phyloP scores from a whole-genome alignment of 2,797 vertebrate genomes.

The Gallirallus australis region DNA sequence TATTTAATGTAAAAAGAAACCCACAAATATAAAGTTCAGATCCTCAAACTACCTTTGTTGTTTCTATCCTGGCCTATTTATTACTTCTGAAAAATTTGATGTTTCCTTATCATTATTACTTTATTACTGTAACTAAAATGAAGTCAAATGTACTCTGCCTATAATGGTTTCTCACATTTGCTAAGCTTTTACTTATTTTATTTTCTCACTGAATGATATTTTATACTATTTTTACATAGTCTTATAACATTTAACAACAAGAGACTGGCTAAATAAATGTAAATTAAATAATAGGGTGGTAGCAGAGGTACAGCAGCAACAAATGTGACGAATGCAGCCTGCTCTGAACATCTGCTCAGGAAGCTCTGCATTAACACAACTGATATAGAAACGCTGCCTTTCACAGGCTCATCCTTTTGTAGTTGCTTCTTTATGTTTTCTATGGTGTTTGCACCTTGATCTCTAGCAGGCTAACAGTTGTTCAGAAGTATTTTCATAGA shows the following conservation, averaged over 20 bases:
- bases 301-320: neutral
- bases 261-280: neutral
- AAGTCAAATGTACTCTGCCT: neutral
- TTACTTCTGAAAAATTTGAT: neutral
- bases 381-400: neutral
- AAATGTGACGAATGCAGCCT: rapidly evolving
- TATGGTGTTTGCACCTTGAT: neutral
- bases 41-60: neutral
- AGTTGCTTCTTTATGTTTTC: neutral
- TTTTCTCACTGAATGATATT: neutral
- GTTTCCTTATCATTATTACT: neutral
- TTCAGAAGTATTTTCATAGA: neutral
- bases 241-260: neutral
- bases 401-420: neutral
- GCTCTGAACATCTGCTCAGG: neutral
- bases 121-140: neutral
- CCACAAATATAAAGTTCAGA: neutral
- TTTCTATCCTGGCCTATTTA: neutral
- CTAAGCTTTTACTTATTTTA: neutral
- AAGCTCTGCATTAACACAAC: neutral
- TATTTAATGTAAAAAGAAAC: neutral
- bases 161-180: neutral
- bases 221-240: neutral
- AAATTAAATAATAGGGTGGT: neutral
- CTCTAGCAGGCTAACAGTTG: neutral